Base-by-base conservation (phyloP, 2,888 invertebrate species). In the Dasypolia templi region DNA sequence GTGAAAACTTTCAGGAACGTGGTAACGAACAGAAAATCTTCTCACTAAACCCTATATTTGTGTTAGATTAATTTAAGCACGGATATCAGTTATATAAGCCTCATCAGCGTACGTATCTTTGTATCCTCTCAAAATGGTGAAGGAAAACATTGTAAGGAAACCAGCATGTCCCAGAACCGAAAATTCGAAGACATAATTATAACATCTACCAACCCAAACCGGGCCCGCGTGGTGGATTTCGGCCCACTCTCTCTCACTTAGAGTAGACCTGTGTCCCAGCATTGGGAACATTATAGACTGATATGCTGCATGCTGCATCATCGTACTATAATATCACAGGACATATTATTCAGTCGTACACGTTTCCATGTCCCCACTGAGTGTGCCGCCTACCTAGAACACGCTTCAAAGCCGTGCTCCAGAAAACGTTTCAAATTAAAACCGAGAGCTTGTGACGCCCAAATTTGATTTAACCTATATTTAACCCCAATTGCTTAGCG, bases 401-500 rank as follows among this genome's bases (percentile, higher is more conserved):
- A 94, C 92, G 94, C 91, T 87, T 78, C 68, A 32, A 49, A 32
- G 61, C 79, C 94, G 92, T 94, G 94, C 80, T 67, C 87, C 89
- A 89, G 89, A 86, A 86, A 87, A 89, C 86, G 89, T 88, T 91
- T 89, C 87, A 91, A 89, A 90, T 90, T 90, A 90, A 83, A 91
- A 89, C 87, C 70, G 86, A 89, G 88, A 87, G 88, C 84, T 83
- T 92, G 95, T 93, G 93, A 92, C 89, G 86, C 92, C 91, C 93
- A 94, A 95, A 94, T 93, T 94, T 89, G 86, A 92, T 90, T 91
- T 93, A 94, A 94, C 94, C 93, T 90, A 89, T 91, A 87, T 94
- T 95, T 95, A 93, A 95, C 95, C 94, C 89, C 95, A 95, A 95
- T 95, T 94, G 91, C 86, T 89, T 87, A 88, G 87, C 89, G 79